These are phyloP conservation scores for Leptatherina wallacei DNA, from an alignment of 2,797 vertebrate genomes.

Conservation along the genomic window DNA sequence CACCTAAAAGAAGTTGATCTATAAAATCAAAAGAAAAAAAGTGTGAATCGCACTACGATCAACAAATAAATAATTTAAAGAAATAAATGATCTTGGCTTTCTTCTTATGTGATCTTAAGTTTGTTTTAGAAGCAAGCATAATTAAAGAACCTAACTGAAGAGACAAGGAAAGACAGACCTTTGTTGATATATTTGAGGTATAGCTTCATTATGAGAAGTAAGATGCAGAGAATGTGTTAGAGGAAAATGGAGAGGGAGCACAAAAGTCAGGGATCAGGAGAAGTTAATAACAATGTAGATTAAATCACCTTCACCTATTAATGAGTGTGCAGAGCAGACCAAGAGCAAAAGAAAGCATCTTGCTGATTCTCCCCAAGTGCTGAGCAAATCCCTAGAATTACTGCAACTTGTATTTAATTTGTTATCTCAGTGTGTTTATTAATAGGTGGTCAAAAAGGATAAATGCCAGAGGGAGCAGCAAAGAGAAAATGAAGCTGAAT, in stretches of 20 bases:
- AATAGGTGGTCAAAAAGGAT: constrained; percentile 63
- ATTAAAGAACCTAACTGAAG: constrained; percentile 42
- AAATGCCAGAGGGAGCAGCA: constrained; percentile 64
- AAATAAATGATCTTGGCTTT: constrained; percentile 19
- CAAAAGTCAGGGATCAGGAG: constrained; percentile 54
- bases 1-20: neutral
- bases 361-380: constrained; percentile 33
- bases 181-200: constrained; percentile 47
- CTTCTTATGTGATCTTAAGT: constrained; percentile 16
- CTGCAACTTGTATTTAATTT: constrained; percentile 54
- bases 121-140: constrained; percentile 16
- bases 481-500: constrained; percentile 47
- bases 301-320: constrained; percentile 61
- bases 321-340: constrained; percentile 61
- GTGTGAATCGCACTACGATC: neutral
- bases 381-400: constrained; percentile 58
- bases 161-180: constrained; percentile 40
- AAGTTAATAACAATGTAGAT: constrained; percentile 69
- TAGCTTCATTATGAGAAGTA: constrained; percentile 62
- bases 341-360: constrained; percentile 47
- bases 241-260: constrained; percentile 57
- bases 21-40: neutral
- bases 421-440: constrained; percentile 67
- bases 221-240: constrained; percentile 53
- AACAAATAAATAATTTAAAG: constrained; percentile 15